phyloP scores from a whole-genome alignment of 2,113 vertebrate genomes.

The Pandion haliaetus region DNA sequence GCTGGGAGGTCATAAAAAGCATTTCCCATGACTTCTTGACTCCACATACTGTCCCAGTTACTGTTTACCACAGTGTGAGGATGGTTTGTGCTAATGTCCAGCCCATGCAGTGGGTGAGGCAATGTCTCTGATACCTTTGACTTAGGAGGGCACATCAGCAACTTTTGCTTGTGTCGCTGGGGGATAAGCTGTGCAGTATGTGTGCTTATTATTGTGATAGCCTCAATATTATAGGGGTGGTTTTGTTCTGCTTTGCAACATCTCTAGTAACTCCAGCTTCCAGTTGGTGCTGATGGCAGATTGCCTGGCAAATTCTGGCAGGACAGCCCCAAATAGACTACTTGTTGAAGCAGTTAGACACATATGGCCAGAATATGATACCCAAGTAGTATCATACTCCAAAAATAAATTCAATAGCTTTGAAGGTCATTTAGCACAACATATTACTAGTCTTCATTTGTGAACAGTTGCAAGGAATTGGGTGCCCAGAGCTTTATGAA shows the following conservation, averaged over 20 bases:
- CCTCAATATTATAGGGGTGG: not conserved
- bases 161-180: not conserved
- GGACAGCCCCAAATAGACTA: not conserved
- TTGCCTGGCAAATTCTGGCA: not conserved
- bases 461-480: not conserved
- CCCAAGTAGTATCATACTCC: not conserved
- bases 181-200: not conserved
- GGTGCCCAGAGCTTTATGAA: not conserved
- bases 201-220: not conserved
- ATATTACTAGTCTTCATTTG: not conserved
- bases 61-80: not conserved
- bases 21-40: not conserved
- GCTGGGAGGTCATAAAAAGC: not conserved
- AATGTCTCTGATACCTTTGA: not conserved
- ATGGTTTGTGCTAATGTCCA: not conserved
- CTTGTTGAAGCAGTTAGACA: not conserved
- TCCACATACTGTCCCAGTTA: not conserved
- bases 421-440: not conserved
- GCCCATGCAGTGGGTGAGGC: not conserved
- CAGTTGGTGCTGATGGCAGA: not conserved
- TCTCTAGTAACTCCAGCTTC: not conserved
- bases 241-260: not conserved
- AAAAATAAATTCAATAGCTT: not conserved
- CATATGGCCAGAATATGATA: not conserved
- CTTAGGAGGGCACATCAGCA: not conserved